phyloP scores from a whole-genome alignment of 2,113 vertebrate species.

The Sylvia atricapilla region DNA sequence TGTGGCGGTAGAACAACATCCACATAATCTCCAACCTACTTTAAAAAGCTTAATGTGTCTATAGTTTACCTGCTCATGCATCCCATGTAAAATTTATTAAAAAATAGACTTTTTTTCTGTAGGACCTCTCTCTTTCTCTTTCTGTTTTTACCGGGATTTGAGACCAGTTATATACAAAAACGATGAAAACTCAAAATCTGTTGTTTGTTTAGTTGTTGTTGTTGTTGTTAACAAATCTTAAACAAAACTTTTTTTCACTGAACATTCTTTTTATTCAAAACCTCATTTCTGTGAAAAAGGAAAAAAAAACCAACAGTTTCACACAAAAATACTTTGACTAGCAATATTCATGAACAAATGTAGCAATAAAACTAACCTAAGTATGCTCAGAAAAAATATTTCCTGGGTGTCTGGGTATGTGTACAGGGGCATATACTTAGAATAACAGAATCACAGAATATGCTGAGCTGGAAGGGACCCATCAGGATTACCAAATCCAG shows the following conservation, averaged over 20 bases:
- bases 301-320: neutral
- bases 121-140: neutral
- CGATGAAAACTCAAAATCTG: neutral
- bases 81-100: neutral
- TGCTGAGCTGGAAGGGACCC: neutral
- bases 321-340: neutral
- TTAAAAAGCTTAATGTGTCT: neutral
- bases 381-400: neutral
- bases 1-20: neutral
- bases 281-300: neutral
- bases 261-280: neutral
- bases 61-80: neutral
- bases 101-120: neutral
- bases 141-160: neutral
- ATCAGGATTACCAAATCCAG: neutral
- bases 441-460: neutral
- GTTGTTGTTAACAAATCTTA: rapidly evolving
- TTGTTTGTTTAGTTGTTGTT: neutral
- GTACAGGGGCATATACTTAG: neutral
- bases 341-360: neutral
- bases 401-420: neutral
- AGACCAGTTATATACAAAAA: neutral
- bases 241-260: neutral
- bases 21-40: neutral
- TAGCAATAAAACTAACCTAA: neutral